Evolutionary conservation across 1,140 invertebrate genomes (phyloP).

Genomic region (Drosophila grimshawi): DNA sequence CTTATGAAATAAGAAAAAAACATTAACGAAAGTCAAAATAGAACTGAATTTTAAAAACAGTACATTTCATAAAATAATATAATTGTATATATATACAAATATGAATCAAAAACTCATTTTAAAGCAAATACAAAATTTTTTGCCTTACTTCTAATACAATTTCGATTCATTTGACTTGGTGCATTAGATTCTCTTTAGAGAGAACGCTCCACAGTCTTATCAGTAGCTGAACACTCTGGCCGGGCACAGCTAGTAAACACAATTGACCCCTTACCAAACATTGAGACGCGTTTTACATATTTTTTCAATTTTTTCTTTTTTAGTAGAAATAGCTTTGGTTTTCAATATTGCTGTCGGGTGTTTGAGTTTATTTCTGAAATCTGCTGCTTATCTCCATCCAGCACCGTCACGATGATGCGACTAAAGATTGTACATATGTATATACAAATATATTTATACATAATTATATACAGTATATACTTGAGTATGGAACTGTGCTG

Average conservation of each 20-base stretch:
- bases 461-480: conserved; percentile 7
- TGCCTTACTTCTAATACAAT: neutral
- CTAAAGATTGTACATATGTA: conserved; percentile 40
- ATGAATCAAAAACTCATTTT: neutral
- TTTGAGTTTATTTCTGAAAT: conserved; percentile 31
- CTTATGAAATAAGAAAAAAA: no score
- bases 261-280: conserved; percentile 42
- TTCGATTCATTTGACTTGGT: conserved; percentile 25
- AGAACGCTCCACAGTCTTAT: conserved; percentile 12
- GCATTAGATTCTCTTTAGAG: conserved; percentile 6
- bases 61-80: no score
- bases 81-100: neutral
- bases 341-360: conserved; percentile 9
- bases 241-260: conserved; percentile 32
- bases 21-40: no score
- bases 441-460: neutral
- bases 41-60: no score
- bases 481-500: conserved; percentile 3
- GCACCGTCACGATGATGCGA: conserved; percentile 61
- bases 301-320: conserved; percentile 12
- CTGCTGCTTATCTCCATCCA: conserved; percentile 35
- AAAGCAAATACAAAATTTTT: neutral
- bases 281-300: conserved; percentile 27
- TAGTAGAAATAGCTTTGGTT: conserved; percentile 23
- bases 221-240: conserved; percentile 10